phyloP scores from a whole-genome alignment of 2,113 vertebrate species.

The Baryphthengus martii region DNA sequence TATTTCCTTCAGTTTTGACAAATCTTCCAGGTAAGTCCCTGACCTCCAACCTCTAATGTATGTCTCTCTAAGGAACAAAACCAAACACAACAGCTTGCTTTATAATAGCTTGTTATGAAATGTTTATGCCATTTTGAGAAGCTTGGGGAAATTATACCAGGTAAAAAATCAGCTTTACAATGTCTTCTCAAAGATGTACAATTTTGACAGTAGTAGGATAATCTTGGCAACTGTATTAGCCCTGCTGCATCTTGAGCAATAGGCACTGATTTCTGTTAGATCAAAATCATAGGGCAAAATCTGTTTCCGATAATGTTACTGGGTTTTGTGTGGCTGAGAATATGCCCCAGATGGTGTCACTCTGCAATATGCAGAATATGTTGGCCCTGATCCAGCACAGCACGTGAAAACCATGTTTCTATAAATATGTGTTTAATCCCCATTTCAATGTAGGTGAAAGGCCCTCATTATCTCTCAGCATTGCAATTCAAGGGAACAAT shows the following conservation, averaged over 20 bases:
- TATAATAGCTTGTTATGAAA: background rate
- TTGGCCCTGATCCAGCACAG: background rate
- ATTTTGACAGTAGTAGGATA: background rate
- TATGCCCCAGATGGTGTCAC: background rate
- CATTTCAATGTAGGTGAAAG: background rate
- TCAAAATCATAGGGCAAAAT: conserved; percentile 1
- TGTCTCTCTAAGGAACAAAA: background rate
- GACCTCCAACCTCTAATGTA: background rate
- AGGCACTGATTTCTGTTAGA: background rate
- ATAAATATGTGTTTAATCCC: background rate
- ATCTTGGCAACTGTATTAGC: background rate
- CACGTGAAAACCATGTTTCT: background rate
- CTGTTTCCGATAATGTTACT: conserved; percentile 5
- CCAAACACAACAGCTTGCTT: background rate
- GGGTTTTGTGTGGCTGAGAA: background rate
- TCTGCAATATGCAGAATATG: background rate
- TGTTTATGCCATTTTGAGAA: background rate
- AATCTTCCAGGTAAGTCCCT: background rate
- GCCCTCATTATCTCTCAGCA: background rate
- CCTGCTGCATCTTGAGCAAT: background rate
- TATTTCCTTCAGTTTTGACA: background rate
- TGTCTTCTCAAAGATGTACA: background rate
- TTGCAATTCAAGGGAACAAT: background rate
- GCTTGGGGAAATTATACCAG: background rate
- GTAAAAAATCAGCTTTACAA: background rate